Percentiles rank a stretch among this genome's conserved stretches.
Evolutionary conservation across 2,113 vertebrate species (phyloP).

Genomic region (Syngnathoides biaculeatus): DNA sequence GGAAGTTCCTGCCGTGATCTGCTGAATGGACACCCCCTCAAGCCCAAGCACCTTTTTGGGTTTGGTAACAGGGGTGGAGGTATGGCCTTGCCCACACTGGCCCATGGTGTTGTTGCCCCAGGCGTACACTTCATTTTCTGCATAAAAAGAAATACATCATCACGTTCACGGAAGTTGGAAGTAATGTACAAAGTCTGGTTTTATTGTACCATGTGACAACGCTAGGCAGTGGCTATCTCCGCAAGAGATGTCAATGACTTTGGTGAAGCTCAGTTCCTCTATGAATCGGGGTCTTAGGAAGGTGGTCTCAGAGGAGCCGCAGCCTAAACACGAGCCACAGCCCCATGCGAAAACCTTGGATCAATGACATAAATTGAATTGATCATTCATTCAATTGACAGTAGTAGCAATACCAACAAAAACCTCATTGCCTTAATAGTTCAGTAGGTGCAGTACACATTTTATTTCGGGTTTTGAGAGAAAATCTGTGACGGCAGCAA

Average conservation of each 20-base stretch:
- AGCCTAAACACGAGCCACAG: conserved; percentile 94
- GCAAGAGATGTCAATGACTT: conserved; percentile 96
- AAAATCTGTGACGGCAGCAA: too few species aligned
- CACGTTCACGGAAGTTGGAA: neutral
- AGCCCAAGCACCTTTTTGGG: conserved; percentile 96
- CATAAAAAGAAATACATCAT: neutral
- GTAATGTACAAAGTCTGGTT: neutral
- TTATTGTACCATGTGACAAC: conserved; percentile 87
- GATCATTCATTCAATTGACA: neutral
- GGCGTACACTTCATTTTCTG: conserved; percentile 98
- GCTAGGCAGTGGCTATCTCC: conserved; percentile 97
- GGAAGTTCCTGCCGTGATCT: conserved; percentile 94
- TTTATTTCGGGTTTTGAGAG: too few species aligned
- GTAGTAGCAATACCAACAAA: too few species aligned
- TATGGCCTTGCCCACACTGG: conserved; percentile 97
- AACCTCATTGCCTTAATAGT: too few species aligned
- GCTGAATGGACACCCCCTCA: conserved; percentile 93
- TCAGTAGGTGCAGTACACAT: too few species aligned
- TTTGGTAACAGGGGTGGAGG: conserved; percentile 96
- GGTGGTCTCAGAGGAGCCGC: conserved; percentile 94
- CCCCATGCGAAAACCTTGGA: conserved; percentile 94
- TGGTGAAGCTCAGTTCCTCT: conserved; percentile 91
- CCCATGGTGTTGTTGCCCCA: conserved; percentile 99
- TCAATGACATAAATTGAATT: neutral
- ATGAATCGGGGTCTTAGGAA: conserved; percentile 90